Conservation (phyloP, 1,140 invertebrate species). For the Proctacanthus coquilletti region DNA sequence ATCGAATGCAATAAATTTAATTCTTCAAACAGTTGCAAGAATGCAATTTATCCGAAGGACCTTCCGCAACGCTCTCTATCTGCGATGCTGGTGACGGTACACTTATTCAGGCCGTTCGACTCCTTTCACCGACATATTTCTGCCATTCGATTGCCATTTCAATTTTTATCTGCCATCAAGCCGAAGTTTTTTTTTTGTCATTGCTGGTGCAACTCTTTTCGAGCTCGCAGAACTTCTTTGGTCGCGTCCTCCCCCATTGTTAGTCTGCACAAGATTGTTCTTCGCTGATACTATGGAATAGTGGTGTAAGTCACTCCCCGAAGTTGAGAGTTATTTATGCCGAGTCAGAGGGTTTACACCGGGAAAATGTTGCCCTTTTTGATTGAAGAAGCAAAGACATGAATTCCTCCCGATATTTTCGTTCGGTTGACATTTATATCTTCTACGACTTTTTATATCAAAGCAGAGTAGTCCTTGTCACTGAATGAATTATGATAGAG, state of each 20-base stretch:
- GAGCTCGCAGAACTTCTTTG: background rate
- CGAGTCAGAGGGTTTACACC: background rate
- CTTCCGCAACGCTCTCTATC: background rate
- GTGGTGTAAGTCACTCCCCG: background rate
- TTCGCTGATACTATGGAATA: background rate
- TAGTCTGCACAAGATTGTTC: background rate
- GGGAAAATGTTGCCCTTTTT: too few species aligned
- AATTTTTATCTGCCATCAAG: background rate
- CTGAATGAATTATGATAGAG: too few species aligned
- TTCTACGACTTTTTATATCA: too few species aligned
- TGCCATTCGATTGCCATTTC: background rate
- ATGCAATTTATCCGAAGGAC: background rate
- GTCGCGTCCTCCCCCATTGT: background rate
- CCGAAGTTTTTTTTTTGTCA: background rate
- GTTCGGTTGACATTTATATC: too few species aligned
- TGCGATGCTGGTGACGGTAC: background rate
- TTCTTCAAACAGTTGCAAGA: slow-evolving; percentile 1
- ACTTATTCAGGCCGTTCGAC: background rate
- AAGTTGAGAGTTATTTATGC: background rate
- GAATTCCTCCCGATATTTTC: too few species aligned
- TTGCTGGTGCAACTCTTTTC: too few species aligned
- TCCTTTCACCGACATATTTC: background rate
- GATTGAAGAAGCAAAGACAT: too few species aligned
- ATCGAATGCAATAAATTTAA: slow-evolving; percentile 1
- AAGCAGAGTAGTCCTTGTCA: too few species aligned